Conservation (phyloP, 2,797 vertebrate genomes). For the Siniperca undulata region DNA sequence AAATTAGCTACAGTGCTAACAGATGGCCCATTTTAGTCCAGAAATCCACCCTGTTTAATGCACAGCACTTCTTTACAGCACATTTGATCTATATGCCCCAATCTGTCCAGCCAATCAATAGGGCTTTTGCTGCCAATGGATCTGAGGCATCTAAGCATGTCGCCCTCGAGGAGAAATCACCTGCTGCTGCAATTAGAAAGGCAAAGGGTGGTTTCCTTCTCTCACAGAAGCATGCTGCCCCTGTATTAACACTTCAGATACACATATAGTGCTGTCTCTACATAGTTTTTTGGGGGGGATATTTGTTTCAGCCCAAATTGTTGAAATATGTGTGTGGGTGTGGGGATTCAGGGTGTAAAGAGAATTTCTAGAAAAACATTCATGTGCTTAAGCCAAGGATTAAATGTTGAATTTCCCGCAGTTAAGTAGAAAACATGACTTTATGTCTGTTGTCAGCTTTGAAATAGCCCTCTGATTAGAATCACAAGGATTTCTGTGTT, state of each 20-base stretch:
- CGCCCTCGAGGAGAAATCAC: slow-evolving; percentile 72
- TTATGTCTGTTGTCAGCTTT: neutral
- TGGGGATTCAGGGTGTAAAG: neutral
- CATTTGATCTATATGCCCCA: slow-evolving; percentile 86
- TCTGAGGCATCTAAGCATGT: slow-evolving; percentile 72
- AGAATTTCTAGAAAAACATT: neutral
- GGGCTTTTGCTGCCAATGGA: slow-evolving; percentile 77
- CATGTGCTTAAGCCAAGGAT: neutral
- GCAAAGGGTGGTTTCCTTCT: slow-evolving; percentile 50
- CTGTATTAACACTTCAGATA: slow-evolving; percentile 20
- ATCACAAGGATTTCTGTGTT: neutral
- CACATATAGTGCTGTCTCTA: slow-evolving; percentile 6
- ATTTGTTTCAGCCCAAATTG: slow-evolving; percentile 8
- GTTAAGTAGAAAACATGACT: neutral
- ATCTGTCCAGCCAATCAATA: slow-evolving; percentile 84
- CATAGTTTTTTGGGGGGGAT: neutral
- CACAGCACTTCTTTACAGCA: slow-evolving; percentile 81
- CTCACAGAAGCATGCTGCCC: slow-evolving; percentile 41
- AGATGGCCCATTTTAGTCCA: slow-evolving; percentile 82
- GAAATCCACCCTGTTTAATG: slow-evolving; percentile 82
- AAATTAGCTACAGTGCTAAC: slow-evolving; percentile 82
- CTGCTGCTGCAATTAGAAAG: slow-evolving; percentile 78
- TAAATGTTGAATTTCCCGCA: neutral
- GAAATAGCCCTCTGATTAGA: neutral
- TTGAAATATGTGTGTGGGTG: neutral